Percentiles rank a stretch among this genome's conserved stretches.
Evolutionary conservation across 2,888 invertebrate genomes (phyloP).

Genomic region (Zele albiditarsus): DNA sequence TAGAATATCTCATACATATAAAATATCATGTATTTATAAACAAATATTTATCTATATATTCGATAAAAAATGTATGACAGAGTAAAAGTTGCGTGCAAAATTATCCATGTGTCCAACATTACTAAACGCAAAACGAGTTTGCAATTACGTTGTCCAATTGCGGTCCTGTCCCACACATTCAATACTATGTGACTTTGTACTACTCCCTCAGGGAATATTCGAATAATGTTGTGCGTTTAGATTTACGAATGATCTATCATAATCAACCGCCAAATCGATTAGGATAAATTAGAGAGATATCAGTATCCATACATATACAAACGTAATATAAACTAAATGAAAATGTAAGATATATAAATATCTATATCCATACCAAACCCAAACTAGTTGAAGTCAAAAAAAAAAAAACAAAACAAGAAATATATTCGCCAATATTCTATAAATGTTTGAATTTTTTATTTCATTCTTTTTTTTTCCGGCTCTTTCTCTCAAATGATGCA

Average conservation of each 20-base stretch:
- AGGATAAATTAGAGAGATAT: conserved; percentile 56
- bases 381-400: too few relatives aligned
- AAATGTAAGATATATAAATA: conserved; percentile 16
- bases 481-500: background rate
- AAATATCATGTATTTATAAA: background rate
- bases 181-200: conserved; percentile 42
- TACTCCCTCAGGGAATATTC: conserved; percentile 26
- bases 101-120: too few relatives aligned
- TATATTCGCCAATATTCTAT: too few relatives aligned
- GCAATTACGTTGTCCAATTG: conserved; percentile 47
- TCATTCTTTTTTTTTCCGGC: background rate
- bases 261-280: conserved; percentile 54
- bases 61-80: background rate
- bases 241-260: conserved; percentile 19
- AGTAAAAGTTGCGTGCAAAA: background rate
- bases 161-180: conserved; percentile 27
- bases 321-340: conserved; percentile 2
- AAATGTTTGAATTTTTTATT: background rate
- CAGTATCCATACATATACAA: background rate
- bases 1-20: too few relatives aligned
- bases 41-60: background rate
- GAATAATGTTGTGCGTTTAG: conserved; percentile 17
- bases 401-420: too few relatives aligned
- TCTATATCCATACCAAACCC: background rate
- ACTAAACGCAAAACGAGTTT: conserved; percentile 47